Evolutionary conservation across 2,113 vertebrate genomes (phyloP).

Genomic region (Oenanthe oenanthe): DNA sequence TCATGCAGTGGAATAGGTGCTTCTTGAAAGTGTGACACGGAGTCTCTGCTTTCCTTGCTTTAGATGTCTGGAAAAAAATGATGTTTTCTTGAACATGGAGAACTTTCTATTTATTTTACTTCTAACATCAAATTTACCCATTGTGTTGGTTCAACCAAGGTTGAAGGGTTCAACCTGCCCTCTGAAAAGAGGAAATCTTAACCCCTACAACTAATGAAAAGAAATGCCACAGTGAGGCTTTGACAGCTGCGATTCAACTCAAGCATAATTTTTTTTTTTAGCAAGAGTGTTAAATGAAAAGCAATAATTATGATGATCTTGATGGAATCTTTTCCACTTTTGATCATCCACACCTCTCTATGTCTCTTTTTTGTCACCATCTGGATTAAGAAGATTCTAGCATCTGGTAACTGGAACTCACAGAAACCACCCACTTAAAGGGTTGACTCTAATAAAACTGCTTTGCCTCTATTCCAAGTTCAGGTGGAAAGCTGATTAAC

Average conservation of each 20-base stretch:
- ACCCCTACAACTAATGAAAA: background rate
- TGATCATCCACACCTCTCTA: background rate
- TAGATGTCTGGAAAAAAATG: background rate
- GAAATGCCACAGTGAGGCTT: accelerated
- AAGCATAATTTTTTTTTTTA: background rate
- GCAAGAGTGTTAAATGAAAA: background rate
- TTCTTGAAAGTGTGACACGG: background rate
- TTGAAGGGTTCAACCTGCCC: background rate
- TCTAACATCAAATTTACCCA: background rate
- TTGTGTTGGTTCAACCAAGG: background rate
- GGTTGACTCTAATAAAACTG: background rate
- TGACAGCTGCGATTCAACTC: background rate
- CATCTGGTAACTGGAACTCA: background rate
- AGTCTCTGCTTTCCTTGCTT: background rate
- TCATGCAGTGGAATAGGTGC: background rate
- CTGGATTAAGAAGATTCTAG: background rate
- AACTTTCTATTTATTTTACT: background rate
- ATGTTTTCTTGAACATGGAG: background rate
- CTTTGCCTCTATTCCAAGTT: background rate
- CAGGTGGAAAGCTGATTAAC: background rate
- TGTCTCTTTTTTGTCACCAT: background rate
- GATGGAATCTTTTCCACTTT: background rate
- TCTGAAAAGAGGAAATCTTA: background rate
- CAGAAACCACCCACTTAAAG: background rate
- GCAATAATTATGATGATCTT: background rate